Evolutionary conservation across 2,888 invertebrate genomes (phyloP), one percentile per base, ranked within the genome.

Genomic region (Sinhomidia bicolor): DNA sequence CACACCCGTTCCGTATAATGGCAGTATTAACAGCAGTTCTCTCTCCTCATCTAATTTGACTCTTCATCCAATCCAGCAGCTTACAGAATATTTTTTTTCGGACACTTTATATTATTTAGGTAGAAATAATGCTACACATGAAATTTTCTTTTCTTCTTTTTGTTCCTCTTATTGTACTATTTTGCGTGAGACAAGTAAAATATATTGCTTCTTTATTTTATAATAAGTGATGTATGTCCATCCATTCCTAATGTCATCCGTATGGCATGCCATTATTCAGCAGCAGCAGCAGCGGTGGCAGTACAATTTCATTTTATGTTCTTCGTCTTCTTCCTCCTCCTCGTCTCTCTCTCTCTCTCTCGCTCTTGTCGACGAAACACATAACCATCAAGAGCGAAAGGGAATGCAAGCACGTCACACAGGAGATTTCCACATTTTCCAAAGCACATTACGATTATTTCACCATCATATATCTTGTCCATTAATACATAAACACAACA

Each of bases 151-250:
- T n/a, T n/a, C n/a, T n/a, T n/a, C n/a, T n/a, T n/a, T n/a, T n/a
- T n/a, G n/a, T n/a, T n/a, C 65, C 81, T 26, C 65, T 54, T 26
- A 57, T 57, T 81, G 44, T 65, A 29, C 23, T 17, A 54, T 57
- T 79, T 29, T 79, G 47, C 36, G 41, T 71, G 41, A 83, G 83
- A 83, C 88, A 88, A 83, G 47, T 88, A 88, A 76, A 79, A 88
- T 88, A 88, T 88, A 88, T 88, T 83, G 88, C 88, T 88, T 88
- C 82, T 88, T 88, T 88, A 88, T 88, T 88, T 88, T 88, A 81
- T 83, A 79, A 88, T 78, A 88, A 83, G 76, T 88, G 88, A 88
- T 88, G 83, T 51, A 82, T 87, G 88, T 88, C 88, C 88, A 78
- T 88, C 88, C 82, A 86, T 82, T 81, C 83, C 82, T 86, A 86